Percentiles rank a stretch among this genome's conserved stretches.
Evolutionary conservation across 2,113 vertebrate genomes (phyloP).

Genomic region (Lepisosteus oculatus): DNA sequence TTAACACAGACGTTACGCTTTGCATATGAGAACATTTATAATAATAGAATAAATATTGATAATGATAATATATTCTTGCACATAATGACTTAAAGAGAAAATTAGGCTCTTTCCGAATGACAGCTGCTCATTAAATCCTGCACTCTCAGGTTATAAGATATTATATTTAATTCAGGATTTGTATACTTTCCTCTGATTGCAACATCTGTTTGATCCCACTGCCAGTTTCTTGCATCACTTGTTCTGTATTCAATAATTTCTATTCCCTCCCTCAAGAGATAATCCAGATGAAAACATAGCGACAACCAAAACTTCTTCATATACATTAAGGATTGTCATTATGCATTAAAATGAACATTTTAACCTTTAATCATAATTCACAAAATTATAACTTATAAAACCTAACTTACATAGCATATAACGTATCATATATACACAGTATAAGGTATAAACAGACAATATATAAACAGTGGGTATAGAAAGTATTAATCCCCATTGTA

Average conservation of each 20-base stretch:
- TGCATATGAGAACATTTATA: conserved; percentile 24
- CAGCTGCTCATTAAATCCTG: conserved; percentile 21
- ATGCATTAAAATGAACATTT: no score
- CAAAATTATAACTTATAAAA: no score
- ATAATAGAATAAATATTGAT: background rate
- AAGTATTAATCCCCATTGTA: no score
- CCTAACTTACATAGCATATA: no score
- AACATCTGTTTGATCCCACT: conserved; percentile 68
- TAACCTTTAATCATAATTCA: no score
- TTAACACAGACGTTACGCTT: conserved; percentile 3
- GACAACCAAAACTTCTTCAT: background rate
- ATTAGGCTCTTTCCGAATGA: conserved; percentile 11
- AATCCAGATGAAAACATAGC: conserved; percentile 10
- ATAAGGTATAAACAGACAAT: background rate
- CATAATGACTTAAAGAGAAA: background rate
- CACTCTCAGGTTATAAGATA: conserved; percentile 21
- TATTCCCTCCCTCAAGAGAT: conserved; percentile 57
- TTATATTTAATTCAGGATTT: conserved; percentile 68
- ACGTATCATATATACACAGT: no score
- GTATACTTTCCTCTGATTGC: conserved; percentile 69
- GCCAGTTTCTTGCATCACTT: conserved; percentile 60
- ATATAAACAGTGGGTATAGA: background rate
- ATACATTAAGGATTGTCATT: background rate
- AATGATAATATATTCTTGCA: background rate
- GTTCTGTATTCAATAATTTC: conserved; percentile 66